Percentiles rank a stretch among this genome's conserved stretches.
Evolutionary conservation across 2,888 invertebrate species (phyloP).

Genomic region (Julus scandinavius): DNA sequence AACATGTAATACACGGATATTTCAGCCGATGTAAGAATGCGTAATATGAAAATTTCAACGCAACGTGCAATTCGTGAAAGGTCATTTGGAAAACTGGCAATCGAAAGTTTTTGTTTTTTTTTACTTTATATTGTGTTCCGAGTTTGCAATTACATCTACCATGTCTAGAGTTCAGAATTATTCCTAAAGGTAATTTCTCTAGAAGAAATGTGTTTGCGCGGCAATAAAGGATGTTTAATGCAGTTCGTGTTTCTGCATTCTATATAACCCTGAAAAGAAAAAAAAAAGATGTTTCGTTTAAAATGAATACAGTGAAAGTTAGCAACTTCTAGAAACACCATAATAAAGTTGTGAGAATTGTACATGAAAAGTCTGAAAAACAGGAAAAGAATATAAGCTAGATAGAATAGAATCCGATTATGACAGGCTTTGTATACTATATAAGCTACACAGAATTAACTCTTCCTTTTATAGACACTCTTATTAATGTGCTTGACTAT

Average conservation of each 20-base stretch:
- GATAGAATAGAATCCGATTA: background rate
- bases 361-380: no score
- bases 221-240: background rate
- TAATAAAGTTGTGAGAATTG: no score
- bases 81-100: background rate
- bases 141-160: slow-evolving; percentile 13
- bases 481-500: no score
- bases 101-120: background rate
- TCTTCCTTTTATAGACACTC: no score
- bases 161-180: background rate
- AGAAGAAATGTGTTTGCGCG: background rate
- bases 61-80: background rate
- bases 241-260: background rate
- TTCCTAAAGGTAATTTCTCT: slow-evolving; percentile 23
- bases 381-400: no score
- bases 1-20: background rate
- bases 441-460: no score
- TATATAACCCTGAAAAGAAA: background rate
- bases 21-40: background rate
- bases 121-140: background rate
- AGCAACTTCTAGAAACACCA: background rate
- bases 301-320: background rate
- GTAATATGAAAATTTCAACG: background rate
- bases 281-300: background rate
- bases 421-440: no score